Evolutionary conservation across 2,888 invertebrate species (phyloP).

Genomic region (Junonia oenone): DNA sequence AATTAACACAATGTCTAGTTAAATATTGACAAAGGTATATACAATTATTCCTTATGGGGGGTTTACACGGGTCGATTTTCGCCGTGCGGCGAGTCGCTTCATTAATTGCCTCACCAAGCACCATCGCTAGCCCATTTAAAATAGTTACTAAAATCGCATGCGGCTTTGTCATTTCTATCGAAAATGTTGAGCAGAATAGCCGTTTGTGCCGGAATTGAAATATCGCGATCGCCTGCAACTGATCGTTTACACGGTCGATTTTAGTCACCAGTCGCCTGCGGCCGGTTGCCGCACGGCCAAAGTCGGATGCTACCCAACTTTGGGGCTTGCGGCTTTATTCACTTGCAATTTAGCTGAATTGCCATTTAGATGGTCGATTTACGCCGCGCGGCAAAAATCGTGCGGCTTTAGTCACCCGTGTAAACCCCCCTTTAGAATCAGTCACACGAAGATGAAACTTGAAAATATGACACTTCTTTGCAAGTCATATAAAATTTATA

Average conservation of each 20-base stretch:
- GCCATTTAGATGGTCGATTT: background rate
- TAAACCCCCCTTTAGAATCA: too few species aligned
- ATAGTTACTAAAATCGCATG: conserved; percentile 43
- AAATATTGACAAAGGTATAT: too few species aligned
- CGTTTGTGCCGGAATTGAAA: conserved; percentile 25
- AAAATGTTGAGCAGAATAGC: conserved; percentile 31
- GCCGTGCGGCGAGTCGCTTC: conserved; percentile 36
- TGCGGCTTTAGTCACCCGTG: conserved; percentile 33
- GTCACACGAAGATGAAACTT: too few species aligned
- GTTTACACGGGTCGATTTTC: conserved; percentile 43
- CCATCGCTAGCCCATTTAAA: conserved; percentile 36
- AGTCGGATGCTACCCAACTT: conserved; percentile 44
- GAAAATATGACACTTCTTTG: too few species aligned
- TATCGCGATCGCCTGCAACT: too few species aligned
- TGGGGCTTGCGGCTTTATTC: conserved; percentile 34
- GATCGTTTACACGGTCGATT: too few species aligned
- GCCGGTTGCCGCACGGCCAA: conserved; percentile 41
- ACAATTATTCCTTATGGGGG: too few species aligned
- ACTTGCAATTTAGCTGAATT: background rate
- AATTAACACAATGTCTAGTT: too few species aligned
- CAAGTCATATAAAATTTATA: too few species aligned
- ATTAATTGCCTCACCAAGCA: conserved; percentile 26
- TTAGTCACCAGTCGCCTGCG: conserved; percentile 40
- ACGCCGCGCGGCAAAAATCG: conserved; percentile 20
- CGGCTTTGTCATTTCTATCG: conserved; percentile 39